phyloP scores from a whole-genome alignment of 2,888 invertebrate genomes.

The Habroteleia sp. region DNA sequence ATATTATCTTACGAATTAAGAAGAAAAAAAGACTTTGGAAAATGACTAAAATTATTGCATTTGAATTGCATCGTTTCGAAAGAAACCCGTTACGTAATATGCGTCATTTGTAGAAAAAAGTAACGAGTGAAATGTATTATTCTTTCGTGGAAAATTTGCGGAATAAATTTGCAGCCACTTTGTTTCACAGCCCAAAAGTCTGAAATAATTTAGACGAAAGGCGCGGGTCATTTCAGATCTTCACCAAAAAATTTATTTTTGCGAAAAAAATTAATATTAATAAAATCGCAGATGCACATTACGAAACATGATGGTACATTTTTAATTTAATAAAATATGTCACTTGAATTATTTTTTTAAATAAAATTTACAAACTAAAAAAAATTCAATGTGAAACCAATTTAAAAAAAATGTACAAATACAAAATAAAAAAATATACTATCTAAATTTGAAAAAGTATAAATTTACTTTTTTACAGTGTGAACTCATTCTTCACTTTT shows the following conservation, averaged over 20 bases:
- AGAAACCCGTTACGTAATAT: conserved; percentile 12
- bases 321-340: too few species aligned
- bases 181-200: conserved; percentile 17
- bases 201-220: conserved; percentile 41
- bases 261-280: conserved; percentile 41
- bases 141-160: conserved; percentile 23
- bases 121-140: conserved; percentile 24
- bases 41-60: conserved; percentile 16
- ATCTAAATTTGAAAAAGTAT: too few species aligned
- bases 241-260: conserved; percentile 17
- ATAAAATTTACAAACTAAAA: too few species aligned
- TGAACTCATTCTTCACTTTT: too few species aligned
- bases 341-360: too few species aligned
- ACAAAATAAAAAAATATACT: too few species aligned
- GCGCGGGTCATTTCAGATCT: conserved; percentile 24
- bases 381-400: too few species aligned
- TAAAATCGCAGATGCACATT: conserved; percentile 27
- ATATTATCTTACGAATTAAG: too few species aligned
- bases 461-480: too few species aligned
- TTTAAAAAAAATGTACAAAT: too few species aligned
- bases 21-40: too few species aligned
- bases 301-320: conserved; percentile 12
- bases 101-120: conserved; percentile 16
- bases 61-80: conserved; percentile 6
- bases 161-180: conserved; percentile 6